Conservation (phyloP, 2,888 invertebrate genomes). For the Thereva nobilitata region DNA sequence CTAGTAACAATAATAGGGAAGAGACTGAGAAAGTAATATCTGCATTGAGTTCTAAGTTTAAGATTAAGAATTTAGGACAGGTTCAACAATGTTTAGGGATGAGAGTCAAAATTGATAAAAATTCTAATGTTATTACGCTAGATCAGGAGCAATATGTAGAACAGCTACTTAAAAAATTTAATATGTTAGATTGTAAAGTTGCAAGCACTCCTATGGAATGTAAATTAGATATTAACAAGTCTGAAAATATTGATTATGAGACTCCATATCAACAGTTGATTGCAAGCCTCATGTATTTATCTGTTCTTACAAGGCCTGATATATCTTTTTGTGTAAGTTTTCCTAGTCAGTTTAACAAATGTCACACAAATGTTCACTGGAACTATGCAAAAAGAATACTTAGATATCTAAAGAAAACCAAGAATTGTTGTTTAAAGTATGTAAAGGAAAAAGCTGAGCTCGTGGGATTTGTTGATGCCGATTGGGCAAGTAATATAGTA, state of each 20-base stretch:
- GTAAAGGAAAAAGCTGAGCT: no score
- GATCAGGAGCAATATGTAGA: no score
- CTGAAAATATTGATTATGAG: not conserved
- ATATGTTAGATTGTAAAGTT: not conserved
- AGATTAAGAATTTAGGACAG: constrained; percentile 5
- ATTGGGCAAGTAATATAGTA: no score
- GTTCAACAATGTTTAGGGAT: not conserved
- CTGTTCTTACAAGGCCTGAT: constrained; percentile 6
- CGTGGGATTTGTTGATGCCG: no score
- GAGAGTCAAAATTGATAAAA: not conserved
- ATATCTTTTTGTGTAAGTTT: not conserved
- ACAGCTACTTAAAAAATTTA: no score
- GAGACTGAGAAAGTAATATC: not conserved
- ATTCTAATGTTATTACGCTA: not conserved
- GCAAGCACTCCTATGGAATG: not conserved
- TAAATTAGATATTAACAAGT: constrained; percentile 3
- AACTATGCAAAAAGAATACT: no score
- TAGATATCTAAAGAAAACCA: no score
- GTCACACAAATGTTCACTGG: no score
- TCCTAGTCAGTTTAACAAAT: constrained; percentile 8
- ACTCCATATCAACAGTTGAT: constrained; percentile 1
- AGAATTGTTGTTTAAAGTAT: no score
- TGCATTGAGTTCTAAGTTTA: constrained; percentile 1
- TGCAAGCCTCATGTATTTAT: not conserved
- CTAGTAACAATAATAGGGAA: not conserved